A percentile compares a stretch with the other conserved stretches of the same genome.
Evolutionary conservation across 2,113 vertebrate genomes (phyloP).

Genomic region (Bothrops jararaca): DNA sequence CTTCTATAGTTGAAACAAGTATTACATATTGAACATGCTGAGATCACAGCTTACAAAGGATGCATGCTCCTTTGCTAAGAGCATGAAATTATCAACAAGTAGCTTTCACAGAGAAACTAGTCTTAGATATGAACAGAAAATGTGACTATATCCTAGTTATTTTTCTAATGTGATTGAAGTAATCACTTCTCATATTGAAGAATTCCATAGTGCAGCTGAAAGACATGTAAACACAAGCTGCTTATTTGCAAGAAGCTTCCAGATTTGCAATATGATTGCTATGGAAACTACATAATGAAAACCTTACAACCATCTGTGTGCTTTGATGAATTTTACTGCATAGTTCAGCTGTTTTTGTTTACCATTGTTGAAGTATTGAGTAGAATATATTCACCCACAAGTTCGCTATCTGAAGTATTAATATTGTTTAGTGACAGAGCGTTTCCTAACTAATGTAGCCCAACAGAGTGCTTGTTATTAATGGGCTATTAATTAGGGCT

Average conservation of each 20-base stretch:
- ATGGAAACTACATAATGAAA: conserved; percentile 84
- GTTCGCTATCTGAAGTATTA: conserved; percentile 63
- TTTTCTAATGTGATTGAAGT: conserved; percentile 72
- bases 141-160: conserved; percentile 60
- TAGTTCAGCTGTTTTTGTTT: conserved; percentile 79
- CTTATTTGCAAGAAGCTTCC: conserved; percentile 80
- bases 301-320: conserved; percentile 78
- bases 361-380: conserved; percentile 73
- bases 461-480: conserved; percentile 56
- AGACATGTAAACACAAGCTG: conserved; percentile 83
- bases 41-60: neutral
- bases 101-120: neutral
- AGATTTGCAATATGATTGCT: conserved; percentile 82
- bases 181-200: conserved; percentile 66
- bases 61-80: neutral
- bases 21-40: neutral
- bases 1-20: neutral
- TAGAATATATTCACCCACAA: conserved; percentile 67
- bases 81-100: neutral
- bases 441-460: conserved; percentile 39
- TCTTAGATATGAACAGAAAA: conserved; percentile 42
- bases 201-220: conserved; percentile 66
- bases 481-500: conserved; percentile 38
- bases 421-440: conserved; percentile 48
- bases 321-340: conserved; percentile 72